Percentiles rank a stretch among this genome's conserved stretches.
phyloP scores from a whole-genome alignment of 2,797 vertebrate genomes.

The Pelodytes ibericus region DNA sequence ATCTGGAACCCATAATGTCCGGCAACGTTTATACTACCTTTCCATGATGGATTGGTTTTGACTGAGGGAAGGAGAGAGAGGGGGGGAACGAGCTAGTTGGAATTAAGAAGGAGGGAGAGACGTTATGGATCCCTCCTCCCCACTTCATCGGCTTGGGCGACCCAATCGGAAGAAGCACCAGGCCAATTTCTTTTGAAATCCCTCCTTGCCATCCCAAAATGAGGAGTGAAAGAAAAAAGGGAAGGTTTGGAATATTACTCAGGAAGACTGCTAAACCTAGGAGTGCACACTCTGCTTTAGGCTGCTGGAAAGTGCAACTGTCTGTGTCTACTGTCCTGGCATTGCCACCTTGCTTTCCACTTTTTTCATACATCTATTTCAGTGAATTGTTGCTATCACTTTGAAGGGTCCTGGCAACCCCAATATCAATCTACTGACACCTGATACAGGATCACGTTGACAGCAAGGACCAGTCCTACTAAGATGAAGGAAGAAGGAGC shows the following conservation, averaged over 20 bases:
- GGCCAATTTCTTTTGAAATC: constrained; percentile 59
- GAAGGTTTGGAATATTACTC: constrained; percentile 58
- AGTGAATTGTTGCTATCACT: constrained; percentile 18
- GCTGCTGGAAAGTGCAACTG: constrained; percentile 32
- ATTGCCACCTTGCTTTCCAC: constrained; percentile 20
- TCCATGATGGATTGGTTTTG: constrained; percentile 65
- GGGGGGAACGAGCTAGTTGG: constrained; percentile 55
- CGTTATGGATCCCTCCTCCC: constrained; percentile 54
- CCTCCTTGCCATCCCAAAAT: constrained; percentile 62
- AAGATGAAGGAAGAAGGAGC: constrained; percentile 83
- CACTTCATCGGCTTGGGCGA: constrained; percentile 69
- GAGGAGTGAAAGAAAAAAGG: constrained; percentile 60
- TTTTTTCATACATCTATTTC: constrained; percentile 8
- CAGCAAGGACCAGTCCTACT: constrained; percentile 1
- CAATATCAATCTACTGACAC: constrained; percentile 6
- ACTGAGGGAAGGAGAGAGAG: constrained; percentile 51
- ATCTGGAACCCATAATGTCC: constrained; percentile 95
- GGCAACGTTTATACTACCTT: constrained; percentile 79
- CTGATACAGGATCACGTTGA: constrained; percentile 32
- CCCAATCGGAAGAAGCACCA: constrained; percentile 71
- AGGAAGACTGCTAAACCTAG: constrained; percentile 50
- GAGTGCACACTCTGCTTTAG: constrained; percentile 35
- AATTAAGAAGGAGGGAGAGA: constrained; percentile 49
- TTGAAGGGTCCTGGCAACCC: background rate
- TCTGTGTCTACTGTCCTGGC: constrained; percentile 31